Conservation (phyloP, 2,797 vertebrate species). For the Alca torda region DNA sequence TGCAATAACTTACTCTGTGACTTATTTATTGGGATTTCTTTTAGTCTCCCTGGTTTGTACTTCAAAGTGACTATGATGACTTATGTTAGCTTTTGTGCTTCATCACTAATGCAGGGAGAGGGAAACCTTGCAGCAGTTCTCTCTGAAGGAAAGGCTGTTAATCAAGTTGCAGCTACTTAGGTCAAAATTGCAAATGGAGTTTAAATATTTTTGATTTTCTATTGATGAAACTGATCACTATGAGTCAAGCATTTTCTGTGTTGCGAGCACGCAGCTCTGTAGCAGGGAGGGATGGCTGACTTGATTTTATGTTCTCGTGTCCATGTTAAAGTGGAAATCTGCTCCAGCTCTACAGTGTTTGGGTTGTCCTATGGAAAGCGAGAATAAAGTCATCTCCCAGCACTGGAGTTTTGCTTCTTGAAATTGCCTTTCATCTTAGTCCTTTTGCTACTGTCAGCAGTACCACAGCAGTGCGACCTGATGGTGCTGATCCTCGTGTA, state of each 20-base stretch:
- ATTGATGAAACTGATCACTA: neutral
- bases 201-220: neutral
- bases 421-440: neutral
- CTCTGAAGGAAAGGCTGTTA: neutral
- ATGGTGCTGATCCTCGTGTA: neutral
- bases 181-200: neutral
- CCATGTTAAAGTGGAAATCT: neutral
- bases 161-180: neutral
- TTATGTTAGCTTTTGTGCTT: neutral
- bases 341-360: neutral
- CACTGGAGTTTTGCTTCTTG: neutral
- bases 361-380: conserved; percentile 13
- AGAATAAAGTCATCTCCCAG: neutral
- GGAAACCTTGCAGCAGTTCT: neutral
- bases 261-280: neutral
- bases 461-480: neutral
- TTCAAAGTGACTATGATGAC: neutral
- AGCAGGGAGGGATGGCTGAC: neutral
- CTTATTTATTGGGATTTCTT: neutral
- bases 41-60: neutral
- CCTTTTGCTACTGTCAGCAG: accelerated
- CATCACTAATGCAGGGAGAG: neutral
- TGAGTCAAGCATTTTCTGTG: neutral
- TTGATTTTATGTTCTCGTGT: neutral
- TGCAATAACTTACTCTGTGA: neutral